phyloP scores from a whole-genome alignment of 2,888 invertebrate species.

The Lycocerus yunnanus region DNA sequence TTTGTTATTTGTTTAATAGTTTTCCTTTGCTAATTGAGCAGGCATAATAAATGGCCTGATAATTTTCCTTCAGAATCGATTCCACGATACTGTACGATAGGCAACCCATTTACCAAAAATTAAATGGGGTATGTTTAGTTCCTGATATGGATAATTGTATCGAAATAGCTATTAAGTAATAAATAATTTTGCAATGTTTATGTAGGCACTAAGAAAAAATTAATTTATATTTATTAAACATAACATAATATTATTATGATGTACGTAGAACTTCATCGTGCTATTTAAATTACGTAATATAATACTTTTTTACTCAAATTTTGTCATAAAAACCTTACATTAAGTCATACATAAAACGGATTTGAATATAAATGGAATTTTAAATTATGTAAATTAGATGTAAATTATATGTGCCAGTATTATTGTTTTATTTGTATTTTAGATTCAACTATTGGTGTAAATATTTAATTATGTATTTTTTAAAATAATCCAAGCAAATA shows the following conservation, averaged over 20 bases:
- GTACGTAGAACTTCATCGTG: background rate
- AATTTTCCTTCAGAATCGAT: background rate
- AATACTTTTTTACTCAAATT: background rate
- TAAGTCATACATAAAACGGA: background rate
- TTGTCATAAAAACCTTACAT: background rate
- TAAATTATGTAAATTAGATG: background rate
- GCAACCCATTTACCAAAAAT: constrained; percentile 15
- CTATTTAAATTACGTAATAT: background rate
- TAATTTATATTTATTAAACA: background rate
- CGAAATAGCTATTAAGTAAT: background rate
- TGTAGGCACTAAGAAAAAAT: background rate
- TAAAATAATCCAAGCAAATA: background rate
- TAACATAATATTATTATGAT: background rate
- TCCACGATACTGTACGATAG: background rate
- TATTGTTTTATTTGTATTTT: background rate
- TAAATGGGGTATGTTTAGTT: background rate
- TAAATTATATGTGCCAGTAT: background rate
- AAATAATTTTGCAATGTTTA: no score
- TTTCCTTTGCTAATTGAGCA: background rate
- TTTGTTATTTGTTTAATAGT: no score
- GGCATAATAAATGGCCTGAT: background rate
- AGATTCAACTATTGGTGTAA: background rate
- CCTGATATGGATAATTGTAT: background rate
- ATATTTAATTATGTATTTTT: background rate
- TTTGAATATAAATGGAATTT: background rate